Evolutionary conservation across 2,888 invertebrate genomes (phyloP).

Genomic region (Drosophila meridionalis): DNA sequence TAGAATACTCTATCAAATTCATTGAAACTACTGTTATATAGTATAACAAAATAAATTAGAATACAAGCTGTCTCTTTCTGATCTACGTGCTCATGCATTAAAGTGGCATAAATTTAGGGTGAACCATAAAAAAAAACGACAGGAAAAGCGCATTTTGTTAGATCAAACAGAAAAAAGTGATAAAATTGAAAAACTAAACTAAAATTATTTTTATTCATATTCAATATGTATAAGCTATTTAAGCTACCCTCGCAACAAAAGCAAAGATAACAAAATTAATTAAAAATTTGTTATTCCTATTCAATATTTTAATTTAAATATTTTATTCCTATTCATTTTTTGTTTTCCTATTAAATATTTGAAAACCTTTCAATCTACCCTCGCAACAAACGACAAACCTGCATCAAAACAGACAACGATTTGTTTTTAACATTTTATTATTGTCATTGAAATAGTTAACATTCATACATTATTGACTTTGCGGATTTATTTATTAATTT

Average conservation of each 20-base stretch:
- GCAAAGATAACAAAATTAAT: too few relatives aligned
- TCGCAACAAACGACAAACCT: background rate
- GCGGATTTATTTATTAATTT: slow-evolving; percentile 46
- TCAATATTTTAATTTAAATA: too few relatives aligned
- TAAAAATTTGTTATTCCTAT: too few relatives aligned
- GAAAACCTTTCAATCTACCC: background rate
- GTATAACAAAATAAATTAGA: background rate
- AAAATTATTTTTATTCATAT: background rate
- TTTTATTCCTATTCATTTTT: too few relatives aligned
- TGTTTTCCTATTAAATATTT: too few relatives aligned
- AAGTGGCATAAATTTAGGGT: background rate
- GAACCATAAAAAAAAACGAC: background rate
- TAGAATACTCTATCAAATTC: background rate
- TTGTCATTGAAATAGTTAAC: slow-evolving; percentile 84
- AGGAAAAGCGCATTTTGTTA: too few relatives aligned
- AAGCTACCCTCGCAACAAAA: too few relatives aligned
- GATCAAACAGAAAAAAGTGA: background rate
- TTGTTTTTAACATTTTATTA: slow-evolving; percentile 79
- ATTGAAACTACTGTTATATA: background rate
- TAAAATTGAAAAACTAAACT: background rate
- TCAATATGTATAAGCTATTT: too few relatives aligned
- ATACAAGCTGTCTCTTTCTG: background rate
- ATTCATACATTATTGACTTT: slow-evolving; percentile 76
- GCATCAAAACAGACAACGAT: background rate
- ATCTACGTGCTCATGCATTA: background rate